Evolutionary conservation across 2,888 invertebrate genomes (phyloP).

Genomic region (Criorhina ranunculi): DNA sequence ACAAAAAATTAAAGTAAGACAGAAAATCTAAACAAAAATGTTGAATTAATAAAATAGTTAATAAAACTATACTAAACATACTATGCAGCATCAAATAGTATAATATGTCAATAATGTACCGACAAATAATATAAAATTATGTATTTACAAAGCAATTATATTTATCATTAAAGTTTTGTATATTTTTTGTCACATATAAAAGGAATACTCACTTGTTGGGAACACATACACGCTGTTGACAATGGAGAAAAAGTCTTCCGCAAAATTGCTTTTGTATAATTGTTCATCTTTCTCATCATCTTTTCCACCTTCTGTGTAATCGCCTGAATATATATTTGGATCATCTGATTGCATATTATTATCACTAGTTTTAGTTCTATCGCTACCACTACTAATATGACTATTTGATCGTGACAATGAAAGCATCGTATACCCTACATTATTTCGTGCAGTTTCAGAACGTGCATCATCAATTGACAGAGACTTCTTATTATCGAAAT

Average conservation of each 20-base stretch:
- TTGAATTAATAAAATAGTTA: too few relatives aligned
- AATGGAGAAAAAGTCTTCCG: constrained; percentile 81
- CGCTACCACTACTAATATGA: background rate
- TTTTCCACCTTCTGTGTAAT: constrained; percentile 34
- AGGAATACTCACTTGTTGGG: constrained; percentile 81
- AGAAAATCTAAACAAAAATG: too few relatives aligned
- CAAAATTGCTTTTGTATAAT: constrained; percentile 63
- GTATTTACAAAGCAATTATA: too few relatives aligned
- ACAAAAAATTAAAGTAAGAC: too few relatives aligned
- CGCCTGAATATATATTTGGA: constrained; percentile 68
- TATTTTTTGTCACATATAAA: too few relatives aligned
- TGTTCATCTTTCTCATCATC: constrained; percentile 59
- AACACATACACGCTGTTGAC: constrained; percentile 83
- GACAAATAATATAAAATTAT: too few relatives aligned
- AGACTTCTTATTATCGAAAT: constrained; percentile 49
- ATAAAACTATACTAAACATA: too few relatives aligned
- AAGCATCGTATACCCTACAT: constrained; percentile 26
- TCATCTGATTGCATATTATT: constrained; percentile 80
- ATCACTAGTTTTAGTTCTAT: constrained; percentile 23
- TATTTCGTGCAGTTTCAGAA: background rate
- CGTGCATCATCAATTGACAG: background rate
- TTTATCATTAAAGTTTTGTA: too few relatives aligned
- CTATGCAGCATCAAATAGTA: too few relatives aligned
- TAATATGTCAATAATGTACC: too few relatives aligned
- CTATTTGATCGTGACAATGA: constrained; percentile 21